Evolutionary conservation across 37 sponge, comb jelly and placozoan species (phyloP).

Genomic region (Chondrilla cf. caribensis): DNA sequence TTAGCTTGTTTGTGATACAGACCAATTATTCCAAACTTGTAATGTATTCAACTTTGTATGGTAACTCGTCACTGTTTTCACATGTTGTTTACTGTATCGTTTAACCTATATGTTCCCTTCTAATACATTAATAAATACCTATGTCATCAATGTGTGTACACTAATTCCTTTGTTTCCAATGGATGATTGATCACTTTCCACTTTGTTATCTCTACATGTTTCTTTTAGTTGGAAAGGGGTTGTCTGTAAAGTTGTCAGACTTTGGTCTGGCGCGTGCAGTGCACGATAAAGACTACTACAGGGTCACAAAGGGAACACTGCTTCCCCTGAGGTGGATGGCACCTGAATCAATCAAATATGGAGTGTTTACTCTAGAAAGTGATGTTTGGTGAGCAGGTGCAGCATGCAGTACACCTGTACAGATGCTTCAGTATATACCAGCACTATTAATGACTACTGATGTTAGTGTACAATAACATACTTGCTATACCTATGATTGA

Average conservation of each 20-base stretch:
- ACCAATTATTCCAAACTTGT: not conserved
- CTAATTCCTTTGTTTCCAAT: no score
- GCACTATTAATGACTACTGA: not conserved
- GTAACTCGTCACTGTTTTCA: not conserved
- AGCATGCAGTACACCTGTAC: no score
- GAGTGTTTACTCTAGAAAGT: constrained; percentile 36
- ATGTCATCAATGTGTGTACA: no score
- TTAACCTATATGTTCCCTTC: no score
- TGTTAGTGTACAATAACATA: not conserved
- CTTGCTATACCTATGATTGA: constrained; percentile 19
- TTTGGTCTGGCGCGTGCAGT: constrained; percentile 58
- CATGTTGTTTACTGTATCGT: no score
- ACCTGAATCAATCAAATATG: constrained; percentile 44
- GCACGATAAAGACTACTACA: constrained; percentile 42
- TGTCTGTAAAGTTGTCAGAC: constrained; percentile 54
- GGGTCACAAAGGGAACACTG: constrained; percentile 22
- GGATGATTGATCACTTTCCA: no score
- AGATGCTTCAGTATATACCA: not conserved
- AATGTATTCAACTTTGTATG: not conserved
- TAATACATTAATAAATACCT: no score
- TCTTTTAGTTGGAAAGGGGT: constrained; percentile 36
- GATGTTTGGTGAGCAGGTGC: constrained; percentile 57
- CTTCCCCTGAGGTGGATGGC: constrained; percentile 62
- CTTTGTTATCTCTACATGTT: no score
- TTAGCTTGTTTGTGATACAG: not conserved